Percentiles rank a stretch among this genome's conserved stretches.
Conservation (phyloP, 2,888 invertebrate species). For the Hetaerina titia region DNA sequence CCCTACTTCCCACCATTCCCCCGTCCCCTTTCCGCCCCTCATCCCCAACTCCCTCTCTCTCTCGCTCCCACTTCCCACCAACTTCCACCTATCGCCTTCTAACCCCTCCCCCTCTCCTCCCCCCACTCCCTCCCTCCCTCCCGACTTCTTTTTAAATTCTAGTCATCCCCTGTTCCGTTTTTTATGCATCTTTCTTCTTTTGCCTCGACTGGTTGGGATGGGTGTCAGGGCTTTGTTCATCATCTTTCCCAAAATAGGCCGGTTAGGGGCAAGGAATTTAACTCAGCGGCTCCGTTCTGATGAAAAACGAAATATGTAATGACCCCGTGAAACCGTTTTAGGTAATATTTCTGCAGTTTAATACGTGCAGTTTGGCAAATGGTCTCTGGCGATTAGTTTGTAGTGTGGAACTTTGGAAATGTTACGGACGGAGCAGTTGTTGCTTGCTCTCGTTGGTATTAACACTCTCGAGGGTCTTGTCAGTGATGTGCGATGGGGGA, state of each 20-base stretch:
- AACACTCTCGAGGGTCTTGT: too few species aligned
- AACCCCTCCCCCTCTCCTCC: neutral
- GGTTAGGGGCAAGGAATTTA: neutral
- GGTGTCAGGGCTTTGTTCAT: neutral
- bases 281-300: neutral
- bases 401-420: too few species aligned
- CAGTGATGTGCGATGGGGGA: too few species aligned
- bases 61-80: neutral
- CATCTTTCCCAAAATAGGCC: conserved; percentile 58
- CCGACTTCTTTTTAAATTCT: neutral
- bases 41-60: neutral
- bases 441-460: too few species aligned
- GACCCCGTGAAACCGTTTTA: too few species aligned
- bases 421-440: too few species aligned
- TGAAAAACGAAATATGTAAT: neutral
- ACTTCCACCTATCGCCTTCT: neutral
- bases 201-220: neutral
- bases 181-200: conserved; percentile 33
- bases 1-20: too few species aligned
- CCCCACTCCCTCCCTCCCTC: too few species aligned
- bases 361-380: too few species aligned
- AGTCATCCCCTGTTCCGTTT: conserved; percentile 16
- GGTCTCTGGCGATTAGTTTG: too few species aligned
- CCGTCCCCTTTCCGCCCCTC: too few species aligned
- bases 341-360: too few species aligned